Evolutionary conservation across 2,888 invertebrate genomes (phyloP).

Genomic region (Pelosia muscerda): DNA sequence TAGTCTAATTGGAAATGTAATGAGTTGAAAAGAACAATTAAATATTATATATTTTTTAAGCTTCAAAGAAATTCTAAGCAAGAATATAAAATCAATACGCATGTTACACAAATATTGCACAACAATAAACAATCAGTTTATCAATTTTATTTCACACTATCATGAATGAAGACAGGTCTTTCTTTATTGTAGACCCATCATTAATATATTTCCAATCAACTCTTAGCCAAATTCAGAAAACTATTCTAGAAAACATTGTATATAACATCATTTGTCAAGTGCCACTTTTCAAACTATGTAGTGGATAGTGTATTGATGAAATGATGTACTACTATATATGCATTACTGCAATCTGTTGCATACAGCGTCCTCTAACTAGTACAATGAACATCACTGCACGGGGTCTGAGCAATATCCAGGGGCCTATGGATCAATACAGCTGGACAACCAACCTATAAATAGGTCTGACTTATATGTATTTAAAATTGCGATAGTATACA

Average conservation of each 20-base stretch:
- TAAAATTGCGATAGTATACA: slow-evolving; percentile 8
- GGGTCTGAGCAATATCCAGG: slow-evolving; percentile 41
- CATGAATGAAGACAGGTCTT: slow-evolving; percentile 10
- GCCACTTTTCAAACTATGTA: background rate
- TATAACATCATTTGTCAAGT: slow-evolving; percentile 4
- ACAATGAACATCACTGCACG: slow-evolving; percentile 30
- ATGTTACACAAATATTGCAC: slow-evolving; percentile 16
- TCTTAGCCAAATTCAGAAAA: background rate
- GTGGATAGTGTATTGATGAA: slow-evolving; percentile 26
- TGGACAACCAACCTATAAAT: slow-evolving; percentile 47
- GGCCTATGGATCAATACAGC: slow-evolving; percentile 56
- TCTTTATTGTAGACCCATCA: slow-evolving; percentile 13
- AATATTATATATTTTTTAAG: background rate
- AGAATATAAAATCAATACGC: background rate
- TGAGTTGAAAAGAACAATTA: background rate
- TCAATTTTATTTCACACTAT: background rate
- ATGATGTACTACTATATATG: slow-evolving; percentile 19
- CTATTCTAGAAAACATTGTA: background rate
- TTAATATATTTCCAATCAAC: background rate
- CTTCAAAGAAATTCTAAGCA: background rate
- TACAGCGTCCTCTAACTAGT: slow-evolving; percentile 29
- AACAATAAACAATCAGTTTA: slow-evolving; percentile 9
- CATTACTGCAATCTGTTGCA: slow-evolving; percentile 33
- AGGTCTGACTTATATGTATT: slow-evolving; percentile 16
- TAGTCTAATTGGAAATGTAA: background rate